Conservation (phyloP, 30 jellyfish, hydroid and myxozoan genomes). For the Aurelia aurita region DNA sequence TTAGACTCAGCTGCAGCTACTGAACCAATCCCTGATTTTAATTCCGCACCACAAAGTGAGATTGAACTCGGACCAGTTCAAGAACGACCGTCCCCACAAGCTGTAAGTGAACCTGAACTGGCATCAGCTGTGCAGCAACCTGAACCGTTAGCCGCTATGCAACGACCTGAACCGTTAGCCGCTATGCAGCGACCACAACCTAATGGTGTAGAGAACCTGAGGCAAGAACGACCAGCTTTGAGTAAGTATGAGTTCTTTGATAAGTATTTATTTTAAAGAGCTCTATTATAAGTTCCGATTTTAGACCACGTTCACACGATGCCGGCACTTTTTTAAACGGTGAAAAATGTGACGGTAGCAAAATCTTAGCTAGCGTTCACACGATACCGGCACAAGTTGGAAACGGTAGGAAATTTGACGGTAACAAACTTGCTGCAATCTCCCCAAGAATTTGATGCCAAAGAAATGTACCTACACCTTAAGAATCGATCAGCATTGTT, state of each 20-base stretch:
- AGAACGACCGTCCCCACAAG: constrained; percentile 30
- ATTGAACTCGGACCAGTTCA: constrained; percentile 55
- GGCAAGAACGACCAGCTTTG: constrained; percentile 33
- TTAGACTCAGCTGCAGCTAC: not conserved
- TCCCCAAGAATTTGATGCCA: too few relatives aligned
- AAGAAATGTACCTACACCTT: too few relatives aligned
- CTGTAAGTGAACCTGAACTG: not conserved
- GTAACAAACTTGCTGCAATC: too few relatives aligned
- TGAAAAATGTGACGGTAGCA: too few relatives aligned
- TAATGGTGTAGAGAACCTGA: not conserved
- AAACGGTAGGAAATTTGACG: too few relatives aligned
- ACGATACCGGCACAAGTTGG: too few relatives aligned
- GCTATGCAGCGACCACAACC: constrained; percentile 3
- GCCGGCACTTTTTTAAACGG: too few relatives aligned
- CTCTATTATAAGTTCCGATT: too few relatives aligned
- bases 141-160: not conserved
- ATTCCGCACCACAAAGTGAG: constrained; percentile 28
- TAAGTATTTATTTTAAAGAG: not conserved
- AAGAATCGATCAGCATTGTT: too few relatives aligned
- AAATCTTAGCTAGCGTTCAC: too few relatives aligned
- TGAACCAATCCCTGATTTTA: constrained; percentile 19
- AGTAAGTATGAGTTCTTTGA: constrained; percentile 20
- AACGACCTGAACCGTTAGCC: not conserved
- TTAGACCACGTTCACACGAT: too few relatives aligned
- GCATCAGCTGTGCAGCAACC: not conserved